Conservation (phyloP, 1,140 invertebrate genomes). For the Mizuhopecten yessoensis region DNA sequence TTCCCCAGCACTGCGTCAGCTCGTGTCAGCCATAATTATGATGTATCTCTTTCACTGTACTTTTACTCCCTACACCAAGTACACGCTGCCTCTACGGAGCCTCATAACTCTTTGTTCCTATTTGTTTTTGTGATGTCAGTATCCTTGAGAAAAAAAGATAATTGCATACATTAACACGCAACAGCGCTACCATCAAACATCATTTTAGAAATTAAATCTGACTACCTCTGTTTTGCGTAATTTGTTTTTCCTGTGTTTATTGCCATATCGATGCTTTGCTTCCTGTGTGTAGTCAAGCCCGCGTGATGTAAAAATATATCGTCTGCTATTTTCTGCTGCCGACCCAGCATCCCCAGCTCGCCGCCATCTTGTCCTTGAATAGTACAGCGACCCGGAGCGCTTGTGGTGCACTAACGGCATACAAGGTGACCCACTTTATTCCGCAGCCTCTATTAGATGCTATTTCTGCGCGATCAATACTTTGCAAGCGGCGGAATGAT, state of each 20-base stretch:
- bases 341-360: slow-evolving; percentile 29
- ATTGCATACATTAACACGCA: slow-evolving; percentile 21
- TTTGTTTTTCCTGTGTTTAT: slow-evolving; percentile 15
- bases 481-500: slow-evolving; percentile 31
- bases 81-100: slow-evolving; percentile 15
- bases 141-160: slow-evolving; percentile 22
- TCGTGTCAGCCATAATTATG: slow-evolving; percentile 33
- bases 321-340: slow-evolving; percentile 28
- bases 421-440: slow-evolving; percentile 38
- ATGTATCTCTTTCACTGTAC: slow-evolving; percentile 1
- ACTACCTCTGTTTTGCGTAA: slow-evolving; percentile 33
- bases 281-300: not conserved
- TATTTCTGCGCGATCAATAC: slow-evolving; percentile 18
- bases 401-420: slow-evolving; percentile 31
- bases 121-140: not conserved
- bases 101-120: slow-evolving; percentile 16
- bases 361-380: slow-evolving; percentile 37
- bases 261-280: slow-evolving; percentile 32
- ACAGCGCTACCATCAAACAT: slow-evolving; percentile 31
- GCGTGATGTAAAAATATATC: slow-evolving; percentile 35
- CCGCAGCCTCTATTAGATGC: slow-evolving; percentile 31
- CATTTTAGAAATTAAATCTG: slow-evolving; percentile 35
- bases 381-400: slow-evolving; percentile 35
- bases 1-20: not conserved
- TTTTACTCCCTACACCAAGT: slow-evolving; percentile 23